phyloP scores from a whole-genome alignment of 2,113 vertebrate genomes.

The Rynchops niger region DNA sequence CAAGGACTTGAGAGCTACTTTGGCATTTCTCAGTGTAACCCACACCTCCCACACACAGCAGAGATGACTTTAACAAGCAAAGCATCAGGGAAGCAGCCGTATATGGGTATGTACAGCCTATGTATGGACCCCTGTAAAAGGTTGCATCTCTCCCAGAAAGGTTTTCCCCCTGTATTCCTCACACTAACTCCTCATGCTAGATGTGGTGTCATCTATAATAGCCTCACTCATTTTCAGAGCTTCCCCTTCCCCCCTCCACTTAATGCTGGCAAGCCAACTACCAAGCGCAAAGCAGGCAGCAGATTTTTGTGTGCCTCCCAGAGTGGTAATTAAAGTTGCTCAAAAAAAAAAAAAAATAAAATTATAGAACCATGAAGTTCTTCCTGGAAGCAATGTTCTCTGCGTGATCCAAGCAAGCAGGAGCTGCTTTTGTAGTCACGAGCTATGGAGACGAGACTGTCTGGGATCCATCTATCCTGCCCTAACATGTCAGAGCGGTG shows the following conservation, averaged over 20 bases:
- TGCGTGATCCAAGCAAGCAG: background rate
- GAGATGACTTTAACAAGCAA: conserved; percentile 19
- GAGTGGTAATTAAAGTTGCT: background rate
- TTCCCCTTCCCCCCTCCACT: background rate
- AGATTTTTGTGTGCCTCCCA: background rate
- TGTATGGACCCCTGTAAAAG: background rate
- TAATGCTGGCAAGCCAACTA: background rate
- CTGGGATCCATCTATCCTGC: background rate
- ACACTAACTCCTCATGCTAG: background rate
- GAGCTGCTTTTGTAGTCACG: background rate
- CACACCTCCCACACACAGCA: conserved; percentile 52
- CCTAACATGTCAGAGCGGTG: background rate
- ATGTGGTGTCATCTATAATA: background rate
- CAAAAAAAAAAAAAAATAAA: background rate
- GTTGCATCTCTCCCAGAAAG: background rate
- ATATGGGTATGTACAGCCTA: background rate
- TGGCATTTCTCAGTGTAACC: conserved; percentile 53
- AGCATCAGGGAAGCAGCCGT: background rate
- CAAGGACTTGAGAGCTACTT: conserved; percentile 7
- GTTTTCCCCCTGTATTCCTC: background rate
- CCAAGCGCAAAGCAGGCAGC: background rate
- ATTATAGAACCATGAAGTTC: background rate
- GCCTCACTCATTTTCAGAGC: background rate
- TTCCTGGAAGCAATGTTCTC: background rate
- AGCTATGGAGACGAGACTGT: background rate